These are phyloP conservation scores for Druceiella hillmani DNA, from an alignment of 2,888 invertebrate genomes.

Conservation along the genomic window DNA sequence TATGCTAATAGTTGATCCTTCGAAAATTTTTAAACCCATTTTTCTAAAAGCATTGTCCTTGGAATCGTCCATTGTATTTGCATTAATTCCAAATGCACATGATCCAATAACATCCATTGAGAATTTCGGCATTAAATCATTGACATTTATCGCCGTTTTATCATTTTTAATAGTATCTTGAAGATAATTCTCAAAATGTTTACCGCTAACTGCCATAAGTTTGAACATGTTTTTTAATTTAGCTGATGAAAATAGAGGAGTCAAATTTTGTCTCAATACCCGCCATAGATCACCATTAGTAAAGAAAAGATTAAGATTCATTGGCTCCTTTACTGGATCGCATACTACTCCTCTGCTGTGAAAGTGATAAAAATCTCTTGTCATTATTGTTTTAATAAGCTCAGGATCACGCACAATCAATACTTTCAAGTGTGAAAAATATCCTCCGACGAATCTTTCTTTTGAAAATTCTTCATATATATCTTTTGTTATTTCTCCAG, in stretches of 20 bases:
- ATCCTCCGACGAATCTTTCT: conserved; percentile 2
- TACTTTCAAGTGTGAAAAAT: conserved; percentile 21
- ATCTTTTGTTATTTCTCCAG: no score
- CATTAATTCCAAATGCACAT: conserved; percentile 1
- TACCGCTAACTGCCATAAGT: conserved; percentile 23
- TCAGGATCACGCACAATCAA: conserved; percentile 27
- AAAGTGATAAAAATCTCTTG: conserved; percentile 29
- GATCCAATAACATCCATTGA: background rate
- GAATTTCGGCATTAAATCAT: background rate
- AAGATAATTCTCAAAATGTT: conserved; percentile 2
- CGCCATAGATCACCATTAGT: conserved; percentile 27
- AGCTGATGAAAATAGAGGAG: conserved; percentile 25
- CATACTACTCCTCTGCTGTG: conserved; percentile 26
- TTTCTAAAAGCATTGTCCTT: background rate
- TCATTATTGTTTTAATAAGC: conserved; percentile 27
- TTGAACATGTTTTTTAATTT: conserved; percentile 28
- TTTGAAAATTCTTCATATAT: conserved; percentile 23
- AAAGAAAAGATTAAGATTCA: conserved; percentile 28
- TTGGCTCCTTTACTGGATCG: conserved; percentile 24
- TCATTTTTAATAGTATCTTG: background rate
- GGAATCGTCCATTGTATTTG: background rate
- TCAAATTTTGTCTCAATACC: conserved; percentile 25
- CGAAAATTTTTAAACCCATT: background rate
- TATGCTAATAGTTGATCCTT: background rate
- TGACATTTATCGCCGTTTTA: no score